These are phyloP conservation scores for Mystacornis crossleyi DNA, from an alignment of 2,113 vertebrate species.

Conservation along the genomic window DNA sequence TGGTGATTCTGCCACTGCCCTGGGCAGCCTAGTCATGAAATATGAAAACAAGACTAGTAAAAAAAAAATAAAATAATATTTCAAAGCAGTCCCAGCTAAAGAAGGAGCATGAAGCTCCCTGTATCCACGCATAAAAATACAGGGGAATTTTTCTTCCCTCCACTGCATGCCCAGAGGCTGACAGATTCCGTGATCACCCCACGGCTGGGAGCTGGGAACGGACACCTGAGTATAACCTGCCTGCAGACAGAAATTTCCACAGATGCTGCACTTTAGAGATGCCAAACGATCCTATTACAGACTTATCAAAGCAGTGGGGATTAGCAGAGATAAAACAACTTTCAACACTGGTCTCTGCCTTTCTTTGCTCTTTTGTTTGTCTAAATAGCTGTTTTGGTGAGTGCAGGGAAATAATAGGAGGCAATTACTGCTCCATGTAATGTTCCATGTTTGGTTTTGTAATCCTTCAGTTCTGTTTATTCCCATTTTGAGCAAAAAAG, in stretches of 20 bases:
- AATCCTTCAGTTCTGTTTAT: slow-evolving; percentile 79
- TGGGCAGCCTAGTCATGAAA: fast-evolving
- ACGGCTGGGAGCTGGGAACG: background rate
- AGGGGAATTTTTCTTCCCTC: background rate
- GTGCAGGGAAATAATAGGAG: slow-evolving; percentile 78
- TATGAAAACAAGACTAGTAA: background rate
- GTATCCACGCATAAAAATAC: background rate
- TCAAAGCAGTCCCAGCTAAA: background rate
- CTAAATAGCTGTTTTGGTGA: slow-evolving; percentile 81
- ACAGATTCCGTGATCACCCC: fast-evolving
- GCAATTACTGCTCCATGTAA: slow-evolving; percentile 82
- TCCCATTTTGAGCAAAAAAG: slow-evolving; percentile 76
- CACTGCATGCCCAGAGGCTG: background rate
- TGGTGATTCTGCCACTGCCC: background rate
- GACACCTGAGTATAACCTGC: slow-evolving; percentile 29
- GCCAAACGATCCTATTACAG: slow-evolving; percentile 69
- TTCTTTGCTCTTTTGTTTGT: slow-evolving; percentile 74
- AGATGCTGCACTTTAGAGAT: slow-evolving; percentile 28
- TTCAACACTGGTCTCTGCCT: slow-evolving; percentile 64
- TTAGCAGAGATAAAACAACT: slow-evolving; percentile 68
- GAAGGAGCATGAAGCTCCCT: background rate
- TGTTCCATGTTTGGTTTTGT: slow-evolving; percentile 79
- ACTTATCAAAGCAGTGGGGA: slow-evolving; percentile 75
- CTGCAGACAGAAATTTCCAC: background rate
- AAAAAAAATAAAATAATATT: background rate